Percentiles rank a stretch among this genome's conserved stretches.
phyloP scores from a whole-genome alignment of 2,888 invertebrate species.

The Ferdinandea cuprea region DNA sequence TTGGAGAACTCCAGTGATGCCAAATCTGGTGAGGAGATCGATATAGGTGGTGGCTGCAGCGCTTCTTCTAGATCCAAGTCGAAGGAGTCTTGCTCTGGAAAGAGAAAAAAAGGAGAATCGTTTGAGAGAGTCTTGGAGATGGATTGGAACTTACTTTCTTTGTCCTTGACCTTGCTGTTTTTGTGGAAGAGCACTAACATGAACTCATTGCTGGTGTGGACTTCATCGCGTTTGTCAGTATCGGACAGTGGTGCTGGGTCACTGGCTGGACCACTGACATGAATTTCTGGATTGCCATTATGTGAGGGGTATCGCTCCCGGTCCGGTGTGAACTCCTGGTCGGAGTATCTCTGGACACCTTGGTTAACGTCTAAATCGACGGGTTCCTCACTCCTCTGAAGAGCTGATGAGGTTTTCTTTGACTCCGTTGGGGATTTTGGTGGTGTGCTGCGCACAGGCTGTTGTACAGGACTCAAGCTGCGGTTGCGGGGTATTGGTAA shows the following conservation, averaged over 20 bases:
- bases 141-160: constrained; percentile 82
- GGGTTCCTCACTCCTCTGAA: constrained; percentile 81
- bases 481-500: constrained; percentile 72
- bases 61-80: constrained; percentile 87
- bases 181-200: constrained; percentile 90
- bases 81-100: constrained; percentile 85
- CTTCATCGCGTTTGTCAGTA: constrained; percentile 82
- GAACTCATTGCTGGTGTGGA: constrained; percentile 90
- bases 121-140: neutral
- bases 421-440: constrained; percentile 77
- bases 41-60: constrained; percentile 90
- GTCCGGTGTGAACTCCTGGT: constrained; percentile 77
- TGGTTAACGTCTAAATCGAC: constrained; percentile 79
- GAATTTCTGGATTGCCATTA: constrained; percentile 78
- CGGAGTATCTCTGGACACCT: constrained; percentile 78
- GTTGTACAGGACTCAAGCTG: constrained; percentile 49
- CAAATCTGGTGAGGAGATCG: constrained; percentile 92
- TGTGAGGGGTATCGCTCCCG: constrained; percentile 27
- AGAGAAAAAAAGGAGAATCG: constrained; percentile 68
- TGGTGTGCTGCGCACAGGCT: constrained; percentile 76
- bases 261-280: constrained; percentile 79
- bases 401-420: constrained; percentile 78
- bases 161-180: constrained; percentile 83
- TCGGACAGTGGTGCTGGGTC: constrained; percentile 74
- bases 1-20: constrained; percentile 86